Evolutionary conservation across 2,797 vertebrate species (phyloP), one percentile per base, ranked within the genome.

Genomic region (Falco cherrug): DNA sequence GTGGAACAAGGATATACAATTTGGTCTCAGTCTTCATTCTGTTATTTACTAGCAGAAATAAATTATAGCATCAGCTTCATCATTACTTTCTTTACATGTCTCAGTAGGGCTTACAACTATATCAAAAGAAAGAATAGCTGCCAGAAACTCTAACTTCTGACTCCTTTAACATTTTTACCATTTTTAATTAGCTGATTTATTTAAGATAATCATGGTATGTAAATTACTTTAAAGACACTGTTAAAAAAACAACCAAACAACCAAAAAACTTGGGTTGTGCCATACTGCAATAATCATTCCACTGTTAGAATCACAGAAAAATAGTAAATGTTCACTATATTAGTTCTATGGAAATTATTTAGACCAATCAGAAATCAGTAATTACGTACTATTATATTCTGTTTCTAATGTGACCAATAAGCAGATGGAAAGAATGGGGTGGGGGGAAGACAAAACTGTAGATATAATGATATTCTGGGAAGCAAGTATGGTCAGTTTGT

Each of bases 211-310:
- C 10, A 64, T 53, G 4, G 4, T 35, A 25, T 84, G 41, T n/a
- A 64, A 85, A 48, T 35, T 56, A 25, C 3, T 71, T 60, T 70
- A 64, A 81, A 71, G 7, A 48, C 5, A 59, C 31, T 54, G 73
- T 16, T 24, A 3, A 85, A 39, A 1, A 43, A 15, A 9, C 3
- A 53, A 10, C 2, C 15, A 84, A 53, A 0, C 6, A 70, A 54
- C 5, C 9, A 35, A 28, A 73, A 12, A 16, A 17, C 0, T 37
- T 63, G 9, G 9, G 7, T 20, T 51, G 15, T 43, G 6, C 1
- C 12, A 11, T 39, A 65, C 25, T 86, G 20, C 21, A 80, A 43
- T 43, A 80, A 45, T 47, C 10, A 39, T 85, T 85, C 29, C 8
- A 21, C 17, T 86, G 8, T 75, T 64, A 71, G 78, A 74, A 4